phyloP scores from a whole-genome alignment of 23 tunicate genomes.

The Phallusia fumigata region DNA sequence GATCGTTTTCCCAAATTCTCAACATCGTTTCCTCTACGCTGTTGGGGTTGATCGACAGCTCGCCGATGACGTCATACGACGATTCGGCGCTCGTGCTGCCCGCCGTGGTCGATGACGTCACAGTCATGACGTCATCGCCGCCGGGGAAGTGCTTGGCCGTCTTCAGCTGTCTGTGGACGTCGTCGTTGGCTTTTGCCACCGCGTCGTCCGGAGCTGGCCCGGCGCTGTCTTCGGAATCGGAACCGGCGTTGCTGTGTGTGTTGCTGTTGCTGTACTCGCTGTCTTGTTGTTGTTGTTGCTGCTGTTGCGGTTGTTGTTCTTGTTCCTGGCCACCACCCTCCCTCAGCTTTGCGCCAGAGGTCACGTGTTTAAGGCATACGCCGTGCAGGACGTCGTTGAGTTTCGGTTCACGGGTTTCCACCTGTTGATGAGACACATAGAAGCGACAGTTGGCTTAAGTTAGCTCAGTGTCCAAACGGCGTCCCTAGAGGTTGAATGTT shows the following conservation, averaged over 20 bases:
- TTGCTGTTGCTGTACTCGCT: not conserved
- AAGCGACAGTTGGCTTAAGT: not conserved
- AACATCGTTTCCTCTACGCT: constrained; percentile 87
- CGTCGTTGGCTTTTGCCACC: constrained; percentile 55
- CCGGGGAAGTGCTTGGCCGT: constrained; percentile 20
- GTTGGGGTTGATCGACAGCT: constrained; percentile 78
- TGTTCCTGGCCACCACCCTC: constrained; percentile 22
- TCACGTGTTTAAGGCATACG: constrained; percentile 60
- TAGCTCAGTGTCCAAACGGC: too few species aligned
- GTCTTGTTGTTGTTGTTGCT: constrained; percentile 15
- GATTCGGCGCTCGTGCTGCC: constrained; percentile 86
- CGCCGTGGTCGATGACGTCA: constrained; percentile 58
- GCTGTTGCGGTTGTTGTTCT: constrained; percentile 8
- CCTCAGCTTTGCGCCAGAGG: constrained; percentile 64
- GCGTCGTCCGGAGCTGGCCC: constrained; percentile 36
- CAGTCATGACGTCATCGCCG: constrained; percentile 55
- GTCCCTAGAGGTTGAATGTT: too few species aligned
- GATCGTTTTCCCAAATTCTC: constrained; percentile 77
- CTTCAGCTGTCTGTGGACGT: constrained; percentile 39
- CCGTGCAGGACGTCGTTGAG: constrained; percentile 83
- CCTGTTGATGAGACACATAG: constrained; percentile 27
- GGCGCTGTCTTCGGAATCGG: constrained; percentile 42
- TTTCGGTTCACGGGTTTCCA: constrained; percentile 73
- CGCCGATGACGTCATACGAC: constrained; percentile 88
- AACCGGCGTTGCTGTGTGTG: not conserved